These are phyloP conservation scores for Phortica variegata DNA, from an alignment of 1,140 invertebrate genomes.

Conservation along the genomic window DNA sequence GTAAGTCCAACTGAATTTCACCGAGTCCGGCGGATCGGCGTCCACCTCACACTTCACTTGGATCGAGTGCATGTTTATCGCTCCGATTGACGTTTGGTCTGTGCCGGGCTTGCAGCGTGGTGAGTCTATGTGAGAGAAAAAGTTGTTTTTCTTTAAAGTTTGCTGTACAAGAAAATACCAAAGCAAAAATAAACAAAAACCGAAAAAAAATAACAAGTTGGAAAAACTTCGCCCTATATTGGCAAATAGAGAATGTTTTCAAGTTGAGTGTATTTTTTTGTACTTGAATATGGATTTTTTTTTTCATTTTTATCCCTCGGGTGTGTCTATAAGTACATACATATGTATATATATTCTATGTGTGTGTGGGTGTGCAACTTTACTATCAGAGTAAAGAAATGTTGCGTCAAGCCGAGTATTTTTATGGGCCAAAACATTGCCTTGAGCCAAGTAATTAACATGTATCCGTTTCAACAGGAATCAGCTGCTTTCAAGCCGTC, in stretches of 20 bases:
- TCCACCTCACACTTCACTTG: slow-evolving; percentile 78
- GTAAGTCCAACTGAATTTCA: slow-evolving; percentile 78
- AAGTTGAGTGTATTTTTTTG: no score
- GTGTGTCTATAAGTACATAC: no score
- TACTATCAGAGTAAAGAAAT: no score
- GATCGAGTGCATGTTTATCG: slow-evolving; percentile 64
- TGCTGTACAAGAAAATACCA: slow-evolving; percentile 12
- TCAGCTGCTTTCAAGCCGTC: no score
- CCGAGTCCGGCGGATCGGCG: slow-evolving; percentile 74
- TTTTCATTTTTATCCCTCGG: no score
- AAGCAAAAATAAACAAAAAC: slow-evolving; percentile 20
- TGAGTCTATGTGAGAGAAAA: slow-evolving; percentile 59
- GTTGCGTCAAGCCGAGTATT: no score
- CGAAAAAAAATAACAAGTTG: slow-evolving; percentile 11
- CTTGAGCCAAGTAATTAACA: slow-evolving; percentile 53
- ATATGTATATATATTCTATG: no score
- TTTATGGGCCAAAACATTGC: slow-evolving; percentile 21
- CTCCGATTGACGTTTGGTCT: slow-evolving; percentile 63
- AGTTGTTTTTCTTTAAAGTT: no score
- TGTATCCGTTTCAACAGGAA: slow-evolving; percentile 45
- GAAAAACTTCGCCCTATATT: no score
- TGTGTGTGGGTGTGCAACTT: no score
- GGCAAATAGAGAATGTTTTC: no score
- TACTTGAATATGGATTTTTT: no score
- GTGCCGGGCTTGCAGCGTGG: slow-evolving; percentile 65